Conservation (phyloP, 2,797 vertebrate genomes). For the Pelodytes ibericus region DNA sequence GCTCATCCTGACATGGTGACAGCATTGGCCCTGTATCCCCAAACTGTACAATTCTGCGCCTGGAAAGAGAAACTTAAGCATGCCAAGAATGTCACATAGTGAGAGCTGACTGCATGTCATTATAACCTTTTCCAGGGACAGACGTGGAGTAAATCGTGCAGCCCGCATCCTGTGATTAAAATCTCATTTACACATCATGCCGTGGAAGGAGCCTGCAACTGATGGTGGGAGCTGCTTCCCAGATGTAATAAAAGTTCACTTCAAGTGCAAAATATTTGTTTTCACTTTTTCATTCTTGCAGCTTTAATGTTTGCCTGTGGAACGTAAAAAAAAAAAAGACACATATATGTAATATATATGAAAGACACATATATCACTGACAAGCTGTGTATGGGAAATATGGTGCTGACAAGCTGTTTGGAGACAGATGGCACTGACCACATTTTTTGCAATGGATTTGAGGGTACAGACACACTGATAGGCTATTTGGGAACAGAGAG, state of each 20-base stretch:
- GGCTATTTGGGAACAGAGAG: too few species aligned
- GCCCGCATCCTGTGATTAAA: not conserved
- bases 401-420: too few species aligned
- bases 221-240: not conserved
- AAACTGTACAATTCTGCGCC: not conserved
- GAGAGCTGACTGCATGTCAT: not conserved
- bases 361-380: too few species aligned
- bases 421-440: too few species aligned
- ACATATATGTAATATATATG: too few species aligned
- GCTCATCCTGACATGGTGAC: not conserved
- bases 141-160: not conserved
- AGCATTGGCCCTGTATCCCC: not conserved
- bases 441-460: too few species aligned
- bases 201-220: not conserved
- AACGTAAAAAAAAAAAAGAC: too few species aligned
- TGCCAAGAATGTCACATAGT: not conserved
- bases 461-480: too few species aligned
- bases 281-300: not conserved
- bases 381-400: too few species aligned
- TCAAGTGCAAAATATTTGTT: not conserved
- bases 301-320: too few species aligned
- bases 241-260: not conserved
- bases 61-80: not conserved
- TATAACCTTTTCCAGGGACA: not conserved
- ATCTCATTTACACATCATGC: not conserved